Base-by-base conservation (phyloP, 92 coral and sea anemone species). In the Porites cylindrica region DNA sequence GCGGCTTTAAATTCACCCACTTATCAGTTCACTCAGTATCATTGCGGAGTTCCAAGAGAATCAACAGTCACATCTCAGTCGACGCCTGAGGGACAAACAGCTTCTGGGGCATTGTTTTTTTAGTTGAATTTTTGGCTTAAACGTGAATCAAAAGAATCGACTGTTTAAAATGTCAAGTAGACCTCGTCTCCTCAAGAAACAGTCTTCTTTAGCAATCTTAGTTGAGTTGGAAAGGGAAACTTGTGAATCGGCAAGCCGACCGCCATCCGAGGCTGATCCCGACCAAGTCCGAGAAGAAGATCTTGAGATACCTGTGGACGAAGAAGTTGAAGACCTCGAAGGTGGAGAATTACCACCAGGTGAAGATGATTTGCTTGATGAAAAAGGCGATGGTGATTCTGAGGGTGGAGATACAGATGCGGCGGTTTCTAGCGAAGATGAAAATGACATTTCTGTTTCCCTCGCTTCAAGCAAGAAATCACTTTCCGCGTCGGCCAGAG, bases 361-460 rank as follows among this genome's bases (percentile, higher is more conserved):
- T 64, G 80, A 73, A 18, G 90, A 60, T 21, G 82, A 62, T 85
- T 78, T 79, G 5, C 76, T 51, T 20, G 78, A 19, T 47, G 89
- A 84, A 70, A 89, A 80, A 12, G 94, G 81, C 4, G 93, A 70
- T 64, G 84, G 67, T 11, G 98, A 92, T 66, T 79, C 53, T 29
- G 98, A 91, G 47, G 95, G 93, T 47, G 97, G 94, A 1, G 97
- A 94, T 64, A 91, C 94, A 19, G 97, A 94, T 77, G 76, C 66
- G 12, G 88, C 88, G 56, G 72, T 81, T 77, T 77, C 94, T 51
- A 80, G 91, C 29, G 94, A 83, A 47, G 94, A 91, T 20, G 96
- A 94, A 82, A 91, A 66, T 26, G 91, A 73, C 23, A 59, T 69
- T 17, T 77, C 67, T 24, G 53, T 76, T 21, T 78, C 87, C 17